Conservation (phyloP, 2,888 invertebrate species). For the Willowsia nigromaculata region DNA sequence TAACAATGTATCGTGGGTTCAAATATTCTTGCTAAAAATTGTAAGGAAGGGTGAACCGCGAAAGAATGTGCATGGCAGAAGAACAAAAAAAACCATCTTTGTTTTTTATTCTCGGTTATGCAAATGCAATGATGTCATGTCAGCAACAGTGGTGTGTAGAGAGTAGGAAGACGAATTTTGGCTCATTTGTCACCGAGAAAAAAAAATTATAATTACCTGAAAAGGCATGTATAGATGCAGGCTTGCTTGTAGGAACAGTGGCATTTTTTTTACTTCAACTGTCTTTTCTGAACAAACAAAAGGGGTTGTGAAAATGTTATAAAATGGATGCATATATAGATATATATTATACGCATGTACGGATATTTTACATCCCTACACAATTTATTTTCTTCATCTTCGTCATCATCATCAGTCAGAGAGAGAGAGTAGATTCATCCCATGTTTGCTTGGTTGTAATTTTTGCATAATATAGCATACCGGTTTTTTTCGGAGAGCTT, state of each 20-base stretch:
- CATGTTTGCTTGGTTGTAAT: constrained; percentile 20
- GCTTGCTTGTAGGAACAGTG: background rate
- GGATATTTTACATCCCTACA: constrained; percentile 1
- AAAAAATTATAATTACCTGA: constrained; percentile 46
- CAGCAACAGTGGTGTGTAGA: constrained; percentile 14
- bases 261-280: constrained; percentile 51
- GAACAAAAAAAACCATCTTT: too few relatives aligned
- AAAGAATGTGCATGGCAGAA: background rate
- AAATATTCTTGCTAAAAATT: background rate
- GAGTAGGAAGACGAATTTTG: constrained; percentile 55
- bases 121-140: constrained; percentile 60
- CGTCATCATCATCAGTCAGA: constrained; percentile 46
- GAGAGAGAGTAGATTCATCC: constrained; percentile 3
- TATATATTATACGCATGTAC: background rate
- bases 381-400: constrained; percentile 33
- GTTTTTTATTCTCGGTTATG: constrained; percentile 35
- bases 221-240: constrained; percentile 5
- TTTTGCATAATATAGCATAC: constrained; percentile 62
- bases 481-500: constrained; percentile 43
- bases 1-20: background rate
- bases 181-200: constrained; percentile 65
- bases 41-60: background rate
- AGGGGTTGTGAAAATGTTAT: background rate
- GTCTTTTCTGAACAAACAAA: constrained; percentile 52
- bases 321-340: background rate